These are phyloP conservation scores for Euwallacea similis DNA, from an alignment of 1,140 invertebrate genomes.

Conservation along the genomic window DNA sequence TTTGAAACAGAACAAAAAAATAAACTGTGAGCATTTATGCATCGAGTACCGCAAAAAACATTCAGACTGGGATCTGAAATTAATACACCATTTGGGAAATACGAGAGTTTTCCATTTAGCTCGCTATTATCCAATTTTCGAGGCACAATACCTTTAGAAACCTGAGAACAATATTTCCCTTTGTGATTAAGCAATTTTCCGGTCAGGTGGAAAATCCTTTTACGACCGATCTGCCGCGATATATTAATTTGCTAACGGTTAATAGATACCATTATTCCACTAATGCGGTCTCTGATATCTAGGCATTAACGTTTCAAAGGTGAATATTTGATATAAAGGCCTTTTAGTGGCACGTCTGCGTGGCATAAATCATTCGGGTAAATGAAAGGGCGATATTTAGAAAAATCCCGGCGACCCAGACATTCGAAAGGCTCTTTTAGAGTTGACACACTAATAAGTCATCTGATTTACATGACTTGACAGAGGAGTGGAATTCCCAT, in stretches of 20 bases:
- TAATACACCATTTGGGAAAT: conserved; percentile 25
- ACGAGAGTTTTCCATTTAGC: conserved; percentile 27
- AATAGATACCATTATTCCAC: conserved; percentile 9
- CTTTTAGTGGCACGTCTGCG: background rate
- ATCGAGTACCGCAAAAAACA: no score
- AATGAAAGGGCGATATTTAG: conserved; percentile 15
- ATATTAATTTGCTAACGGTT: conserved; percentile 23
- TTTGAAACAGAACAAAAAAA: no score
- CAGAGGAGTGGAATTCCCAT: conserved; percentile 7
- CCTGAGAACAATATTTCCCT: conserved; percentile 34
- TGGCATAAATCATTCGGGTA: background rate
- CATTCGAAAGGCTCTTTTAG: conserved; percentile 11
- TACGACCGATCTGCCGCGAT: conserved; percentile 6
- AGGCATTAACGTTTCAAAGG: background rate
- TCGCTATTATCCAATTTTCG: conserved; percentile 30
- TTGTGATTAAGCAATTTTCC: conserved; percentile 37
- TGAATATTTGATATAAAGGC: background rate
- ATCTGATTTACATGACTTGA: conserved; percentile 20
- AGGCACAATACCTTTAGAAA: conserved; percentile 29
- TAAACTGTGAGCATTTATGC: no score
- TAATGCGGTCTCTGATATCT: conserved; percentile 10
- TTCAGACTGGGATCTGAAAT: conserved; percentile 6
- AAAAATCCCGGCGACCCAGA: conserved; percentile 12
- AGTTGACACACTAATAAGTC: conserved; percentile 9
- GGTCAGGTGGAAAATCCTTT: conserved; percentile 30